Conservation (phyloP, 1,140 invertebrate species). For the Drosophila lini region DNA sequence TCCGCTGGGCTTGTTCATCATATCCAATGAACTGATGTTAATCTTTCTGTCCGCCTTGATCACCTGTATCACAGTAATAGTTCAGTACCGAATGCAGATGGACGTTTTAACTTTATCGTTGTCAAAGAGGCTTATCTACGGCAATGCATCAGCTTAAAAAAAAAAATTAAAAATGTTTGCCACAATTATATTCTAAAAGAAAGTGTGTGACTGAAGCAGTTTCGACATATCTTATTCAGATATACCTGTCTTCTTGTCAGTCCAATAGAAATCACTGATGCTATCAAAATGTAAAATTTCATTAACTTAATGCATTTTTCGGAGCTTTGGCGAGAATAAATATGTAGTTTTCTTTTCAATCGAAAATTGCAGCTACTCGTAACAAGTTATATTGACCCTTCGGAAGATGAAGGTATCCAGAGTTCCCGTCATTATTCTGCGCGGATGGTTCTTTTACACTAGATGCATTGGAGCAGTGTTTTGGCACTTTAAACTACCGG, state of each 20-base stretch:
- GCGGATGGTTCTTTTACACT: not conserved
- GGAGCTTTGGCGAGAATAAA: too few relatives aligned
- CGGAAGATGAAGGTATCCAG: not conserved
- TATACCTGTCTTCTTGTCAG: not conserved
- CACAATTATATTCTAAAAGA: too few relatives aligned
- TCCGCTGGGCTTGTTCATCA: slow-evolving; percentile 49
- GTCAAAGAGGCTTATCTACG: not conserved
- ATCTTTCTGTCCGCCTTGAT: slow-evolving; percentile 45
- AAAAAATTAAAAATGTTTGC: too few relatives aligned
- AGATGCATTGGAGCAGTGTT: slow-evolving; percentile 13
- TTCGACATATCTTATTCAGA: not conserved
- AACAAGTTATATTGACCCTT: not conserved
- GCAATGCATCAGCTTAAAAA: not conserved
- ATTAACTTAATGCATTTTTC: slow-evolving; percentile 6
- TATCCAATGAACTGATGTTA: slow-evolving; percentile 57
- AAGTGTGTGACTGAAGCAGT: not conserved
- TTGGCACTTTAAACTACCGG: not conserved
- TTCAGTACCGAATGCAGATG: slow-evolving; percentile 43
- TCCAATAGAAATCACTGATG: not conserved
- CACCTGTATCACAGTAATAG: slow-evolving; percentile 45
- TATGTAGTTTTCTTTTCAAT: not conserved
- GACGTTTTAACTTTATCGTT: not conserved
- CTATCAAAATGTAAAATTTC: not conserved
- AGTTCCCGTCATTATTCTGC: not conserved
- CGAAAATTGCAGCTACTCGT: not conserved